Evolutionary conservation across 2,113 vertebrate genomes (phyloP).

Genomic region (Conger conger): DNA sequence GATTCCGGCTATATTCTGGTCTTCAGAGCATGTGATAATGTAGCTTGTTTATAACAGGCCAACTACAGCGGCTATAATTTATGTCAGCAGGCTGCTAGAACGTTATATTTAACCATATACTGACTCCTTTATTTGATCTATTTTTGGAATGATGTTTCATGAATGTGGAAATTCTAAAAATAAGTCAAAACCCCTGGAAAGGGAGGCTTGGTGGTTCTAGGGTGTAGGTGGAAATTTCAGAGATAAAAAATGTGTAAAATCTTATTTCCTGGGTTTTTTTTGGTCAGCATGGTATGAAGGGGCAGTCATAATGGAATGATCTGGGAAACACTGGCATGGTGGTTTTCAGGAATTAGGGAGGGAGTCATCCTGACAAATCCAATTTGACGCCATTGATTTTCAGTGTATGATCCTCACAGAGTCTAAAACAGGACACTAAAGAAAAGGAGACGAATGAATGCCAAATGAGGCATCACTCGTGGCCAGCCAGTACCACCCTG

Average conservation of each 20-base stretch:
- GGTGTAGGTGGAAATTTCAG: background rate
- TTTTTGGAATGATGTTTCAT: background rate
- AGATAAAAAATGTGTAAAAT: background rate
- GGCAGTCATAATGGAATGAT: background rate
- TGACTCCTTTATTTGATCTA: background rate
- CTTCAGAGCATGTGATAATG: background rate
- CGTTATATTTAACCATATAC: background rate
- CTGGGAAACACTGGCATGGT: background rate
- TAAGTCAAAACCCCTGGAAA: background rate
- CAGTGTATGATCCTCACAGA: background rate
- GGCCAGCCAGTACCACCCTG: background rate
- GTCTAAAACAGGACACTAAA: slow-evolving; percentile 3
- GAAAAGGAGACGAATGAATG: background rate
- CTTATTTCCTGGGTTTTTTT: background rate
- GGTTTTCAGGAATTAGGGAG: background rate
- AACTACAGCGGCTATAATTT: background rate
- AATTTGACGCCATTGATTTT: slow-evolving; percentile 5
- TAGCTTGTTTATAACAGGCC: background rate
- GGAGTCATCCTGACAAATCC: background rate
- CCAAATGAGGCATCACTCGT: background rate
- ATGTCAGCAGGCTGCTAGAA: background rate
- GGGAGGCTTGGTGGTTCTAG: background rate
- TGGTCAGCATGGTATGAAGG: background rate
- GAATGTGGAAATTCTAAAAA: background rate
- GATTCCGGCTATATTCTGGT: background rate